Evolutionary conservation across 1,140 invertebrate species (phyloP).

Genomic region (Leguminivora glycinivorella): DNA sequence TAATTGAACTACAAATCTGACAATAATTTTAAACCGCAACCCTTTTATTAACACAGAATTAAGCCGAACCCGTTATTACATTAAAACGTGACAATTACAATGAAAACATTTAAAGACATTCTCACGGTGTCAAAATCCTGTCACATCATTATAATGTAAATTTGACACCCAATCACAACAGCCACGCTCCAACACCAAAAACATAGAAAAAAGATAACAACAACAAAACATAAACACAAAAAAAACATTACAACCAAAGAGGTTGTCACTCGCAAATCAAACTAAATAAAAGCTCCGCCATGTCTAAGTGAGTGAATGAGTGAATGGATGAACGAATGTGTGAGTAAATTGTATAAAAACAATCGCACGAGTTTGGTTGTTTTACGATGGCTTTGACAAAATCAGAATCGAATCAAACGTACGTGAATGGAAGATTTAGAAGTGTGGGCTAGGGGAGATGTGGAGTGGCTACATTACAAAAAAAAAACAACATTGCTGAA

Average conservation of each 20-base stretch:
- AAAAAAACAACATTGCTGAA: neutral
- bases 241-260: conserved; percentile 25
- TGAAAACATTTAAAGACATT: conserved; percentile 44
- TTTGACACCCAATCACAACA: conserved; percentile 74
- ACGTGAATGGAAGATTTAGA: conserved; percentile 66
- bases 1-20: too few species aligned
- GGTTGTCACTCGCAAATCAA: conserved; percentile 69
- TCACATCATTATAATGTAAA: conserved; percentile 64
- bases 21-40: too few species aligned
- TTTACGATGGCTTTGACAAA: conserved; percentile 73
- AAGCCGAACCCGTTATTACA: neutral
- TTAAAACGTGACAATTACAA: conserved; percentile 30
- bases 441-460: conserved; percentile 38
- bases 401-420: conserved; percentile 73
- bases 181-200: conserved; percentile 59
- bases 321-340: conserved; percentile 44
- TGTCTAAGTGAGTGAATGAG: conserved; percentile 49
- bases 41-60: neutral
- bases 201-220: conserved; percentile 49
- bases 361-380: conserved; percentile 58
- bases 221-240: conserved; percentile 49
- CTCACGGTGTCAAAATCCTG: conserved; percentile 52
- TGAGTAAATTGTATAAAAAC: conserved; percentile 75
- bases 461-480: conserved; percentile 41
- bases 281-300: conserved; percentile 62